phyloP scores from a whole-genome alignment of 2,797 vertebrate species.

The Notoglanidium macrostoma region DNA sequence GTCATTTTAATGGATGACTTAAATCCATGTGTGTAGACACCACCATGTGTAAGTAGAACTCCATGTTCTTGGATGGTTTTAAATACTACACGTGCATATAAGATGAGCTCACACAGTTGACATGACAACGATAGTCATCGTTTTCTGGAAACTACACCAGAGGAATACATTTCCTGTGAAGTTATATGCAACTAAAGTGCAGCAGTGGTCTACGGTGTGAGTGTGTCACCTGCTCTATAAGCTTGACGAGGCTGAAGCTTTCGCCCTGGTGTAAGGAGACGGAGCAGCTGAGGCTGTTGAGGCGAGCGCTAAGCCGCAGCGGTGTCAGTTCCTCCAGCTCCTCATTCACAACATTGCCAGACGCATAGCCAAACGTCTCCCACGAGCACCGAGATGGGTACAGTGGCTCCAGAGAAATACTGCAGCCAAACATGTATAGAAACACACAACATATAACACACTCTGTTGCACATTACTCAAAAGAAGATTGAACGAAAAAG shows the following conservation, averaged over 20 bases:
- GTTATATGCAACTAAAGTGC: neutral
- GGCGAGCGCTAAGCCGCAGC: slow-evolving; percentile 86
- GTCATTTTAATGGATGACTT: neutral
- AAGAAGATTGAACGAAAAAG: neutral
- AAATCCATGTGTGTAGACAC: neutral
- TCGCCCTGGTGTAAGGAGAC: slow-evolving; percentile 94
- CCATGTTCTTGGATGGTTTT: neutral
- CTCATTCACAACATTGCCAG: slow-evolving; percentile 79
- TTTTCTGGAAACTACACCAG: neutral
- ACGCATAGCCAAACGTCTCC: slow-evolving; percentile 95
- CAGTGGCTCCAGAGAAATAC: slow-evolving; percentile 94
- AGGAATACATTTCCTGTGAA: neutral
- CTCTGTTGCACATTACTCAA: neutral
- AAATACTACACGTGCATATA: neutral
- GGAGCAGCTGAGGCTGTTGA: slow-evolving; percentile 93
- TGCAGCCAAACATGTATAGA: slow-evolving; percentile 60
- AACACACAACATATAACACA: neutral
- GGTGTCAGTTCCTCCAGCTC: slow-evolving; percentile 84
- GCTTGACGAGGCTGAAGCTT: slow-evolving; percentile 93
- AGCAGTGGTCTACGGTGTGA: neutral
- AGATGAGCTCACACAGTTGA: neutral
- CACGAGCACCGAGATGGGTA: slow-evolving; percentile 98
- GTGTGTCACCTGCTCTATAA: slow-evolving; percentile 85
- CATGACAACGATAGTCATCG: neutral
- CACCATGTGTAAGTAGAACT: neutral